Evolutionary conservation across 1,140 invertebrate genomes (phyloP).

Genomic region (Drosophila sproati): DNA sequence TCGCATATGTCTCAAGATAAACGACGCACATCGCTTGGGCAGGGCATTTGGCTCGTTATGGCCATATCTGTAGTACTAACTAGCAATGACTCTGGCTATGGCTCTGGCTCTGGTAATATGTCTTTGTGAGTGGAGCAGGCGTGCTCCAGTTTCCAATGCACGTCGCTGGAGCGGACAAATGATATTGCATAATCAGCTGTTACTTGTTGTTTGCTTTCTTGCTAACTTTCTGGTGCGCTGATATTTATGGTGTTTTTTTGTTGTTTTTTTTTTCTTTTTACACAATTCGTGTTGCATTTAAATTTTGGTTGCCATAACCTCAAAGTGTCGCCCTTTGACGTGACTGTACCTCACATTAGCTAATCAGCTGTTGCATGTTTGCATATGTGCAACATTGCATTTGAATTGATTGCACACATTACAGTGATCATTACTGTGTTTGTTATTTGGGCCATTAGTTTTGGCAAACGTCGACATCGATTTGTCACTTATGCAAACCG

Average conservation of each 20-base stretch:
- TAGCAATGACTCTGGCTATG: conserved; percentile 22
- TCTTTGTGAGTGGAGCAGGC: conserved; percentile 40
- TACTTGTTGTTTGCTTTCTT: conserved; percentile 62
- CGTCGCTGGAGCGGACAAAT: conserved; percentile 70
- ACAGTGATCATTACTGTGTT: too few species aligned
- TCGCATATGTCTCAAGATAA: conserved; percentile 38
- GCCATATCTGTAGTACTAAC: conserved; percentile 28
- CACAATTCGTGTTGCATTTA: conserved; percentile 65
- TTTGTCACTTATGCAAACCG: conserved; percentile 22
- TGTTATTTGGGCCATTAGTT: background rate
- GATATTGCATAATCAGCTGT: conserved; percentile 75
- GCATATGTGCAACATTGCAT: conserved; percentile 44
- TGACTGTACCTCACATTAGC: conserved; percentile 67
- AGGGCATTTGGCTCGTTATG: conserved; percentile 37
- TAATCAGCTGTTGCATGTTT: conserved; percentile 50
- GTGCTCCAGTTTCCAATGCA: conserved; percentile 75
- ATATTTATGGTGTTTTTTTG: conserved; percentile 3
- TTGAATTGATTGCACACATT: conserved; percentile 35
- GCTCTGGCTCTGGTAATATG: conserved; percentile 40
- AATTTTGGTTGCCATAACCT: conserved; percentile 64
- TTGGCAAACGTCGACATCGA: conserved; percentile 24
- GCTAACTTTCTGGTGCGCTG: conserved; percentile 19
- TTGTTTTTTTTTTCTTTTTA: conserved; percentile 35
- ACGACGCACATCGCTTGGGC: conserved; percentile 32
- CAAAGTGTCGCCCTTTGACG: conserved; percentile 56